Evolutionary conservation across 2,113 vertebrate genomes (phyloP).

Genomic region (Pelecanoides urinatrix): DNA sequence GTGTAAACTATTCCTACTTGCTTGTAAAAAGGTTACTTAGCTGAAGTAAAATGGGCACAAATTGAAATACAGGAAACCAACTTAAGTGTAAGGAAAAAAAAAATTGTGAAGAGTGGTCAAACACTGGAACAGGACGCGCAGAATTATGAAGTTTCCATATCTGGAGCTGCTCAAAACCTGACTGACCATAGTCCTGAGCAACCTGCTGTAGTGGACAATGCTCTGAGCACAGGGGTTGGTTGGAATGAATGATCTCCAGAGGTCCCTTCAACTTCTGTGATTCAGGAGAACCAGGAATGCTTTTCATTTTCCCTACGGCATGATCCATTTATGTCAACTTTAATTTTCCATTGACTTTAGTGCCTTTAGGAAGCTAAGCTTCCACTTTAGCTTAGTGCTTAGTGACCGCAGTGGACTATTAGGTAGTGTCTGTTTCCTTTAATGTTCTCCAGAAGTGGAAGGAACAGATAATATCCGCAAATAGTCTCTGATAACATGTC

Average conservation of each 20-base stretch:
- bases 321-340: neutral
- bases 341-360: neutral
- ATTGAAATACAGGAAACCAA: neutral
- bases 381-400: neutral
- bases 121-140: neutral
- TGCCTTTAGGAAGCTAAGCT: neutral
- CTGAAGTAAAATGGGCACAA: neutral
- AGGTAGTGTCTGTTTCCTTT: neutral
- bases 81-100: neutral
- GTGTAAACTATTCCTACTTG: neutral
- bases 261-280: neutral
- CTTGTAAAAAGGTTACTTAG: neutral
- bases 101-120: neutral
- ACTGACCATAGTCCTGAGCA: neutral
- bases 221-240: neutral
- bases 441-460: neutral
- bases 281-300: neutral
- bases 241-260: neutral
- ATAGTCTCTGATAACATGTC: neutral
- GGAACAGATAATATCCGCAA: neutral
- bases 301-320: neutral
- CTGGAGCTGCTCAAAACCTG: neutral
- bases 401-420: neutral
- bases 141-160: neutral
- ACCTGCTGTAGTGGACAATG: neutral